Base-by-base conservation (phyloP, 2,797 vertebrate species). In the Tadarida brasiliensis region DNA sequence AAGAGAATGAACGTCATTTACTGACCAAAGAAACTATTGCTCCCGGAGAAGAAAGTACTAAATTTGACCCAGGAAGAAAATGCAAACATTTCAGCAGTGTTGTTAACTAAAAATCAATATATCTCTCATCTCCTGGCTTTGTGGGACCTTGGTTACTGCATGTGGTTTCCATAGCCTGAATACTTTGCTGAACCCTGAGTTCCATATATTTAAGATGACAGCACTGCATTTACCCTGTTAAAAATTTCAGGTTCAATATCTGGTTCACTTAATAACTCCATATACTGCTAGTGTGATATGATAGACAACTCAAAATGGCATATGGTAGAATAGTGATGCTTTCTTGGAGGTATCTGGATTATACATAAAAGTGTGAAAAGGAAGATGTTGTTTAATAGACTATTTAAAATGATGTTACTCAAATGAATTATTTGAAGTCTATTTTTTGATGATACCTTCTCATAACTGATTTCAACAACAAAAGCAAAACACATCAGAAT, bases 181-280 rank as follows among this genome's bases (percentile, higher is more conserved):
- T 78, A 59, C 30, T 71, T 94, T 74, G 63, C 47, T 91, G 65
- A 87, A 35, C 20, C 17, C 15, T 57, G 22, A 71, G 33, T 35
- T 33, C 11, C 84, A 93, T 57, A 33, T 2, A 28, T 91, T 97
- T 93, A 70, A 77, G 54, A 92, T 77, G 78, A 92, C 49, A 61
- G 16, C 11, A 20, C 63, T 95, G 83, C 87, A 88, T 96, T 96
- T 92, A 97, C 19, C 4, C n/a, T 73, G 91, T 87, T 71, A 93
- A 47, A 70, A 91, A 73, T 90, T 94, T 97, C 54, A 97, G 28
- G 76, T 96, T 94, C 86, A 96, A 94, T 96, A 94, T 90, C 82
- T 97, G 30, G 81, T 73, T 94, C 68, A 71, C 47, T 93, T 95
- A 94, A 76, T 49, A 92, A 67, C 54, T 70, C 87, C 8, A 56